Evolutionary conservation across 2,797 vertebrate species (phyloP).

Genomic region (Sebastes ruberrimus): DNA sequence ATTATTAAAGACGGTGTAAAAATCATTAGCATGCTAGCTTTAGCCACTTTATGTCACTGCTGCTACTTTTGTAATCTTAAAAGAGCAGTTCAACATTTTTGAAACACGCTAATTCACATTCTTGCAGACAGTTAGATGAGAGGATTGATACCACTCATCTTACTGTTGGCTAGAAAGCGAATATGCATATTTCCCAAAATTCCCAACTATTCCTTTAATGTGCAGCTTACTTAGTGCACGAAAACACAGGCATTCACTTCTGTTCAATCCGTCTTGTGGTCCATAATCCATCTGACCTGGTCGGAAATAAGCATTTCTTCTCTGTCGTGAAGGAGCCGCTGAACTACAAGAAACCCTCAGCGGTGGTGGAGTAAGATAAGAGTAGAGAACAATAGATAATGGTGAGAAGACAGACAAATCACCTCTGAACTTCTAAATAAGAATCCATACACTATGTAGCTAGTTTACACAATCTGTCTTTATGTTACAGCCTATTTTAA

Average conservation of each 20-base stretch:
- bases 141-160: too few species aligned
- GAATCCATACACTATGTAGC: neutral
- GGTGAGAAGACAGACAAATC: neutral
- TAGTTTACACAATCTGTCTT: neutral
- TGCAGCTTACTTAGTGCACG: neutral
- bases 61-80: too few species aligned
- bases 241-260: neutral
- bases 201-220: neutral
- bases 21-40: too few species aligned
- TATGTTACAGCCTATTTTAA: too few species aligned
- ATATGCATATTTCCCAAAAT: neutral
- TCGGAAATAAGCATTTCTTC: neutral
- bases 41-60: too few species aligned
- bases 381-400: neutral
- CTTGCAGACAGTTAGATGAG: too few species aligned
- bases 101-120: too few species aligned
- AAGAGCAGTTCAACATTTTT: too few species aligned
- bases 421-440: neutral
- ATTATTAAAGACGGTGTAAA: too few species aligned
- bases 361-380: neutral
- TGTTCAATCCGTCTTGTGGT: neutral
- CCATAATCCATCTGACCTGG: neutral
- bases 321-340: neutral
- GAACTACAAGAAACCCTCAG: neutral
- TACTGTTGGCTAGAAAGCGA: neutral